Conservation (phyloP, 2,888 invertebrate species). For the Minunthozetes semirufus region DNA sequence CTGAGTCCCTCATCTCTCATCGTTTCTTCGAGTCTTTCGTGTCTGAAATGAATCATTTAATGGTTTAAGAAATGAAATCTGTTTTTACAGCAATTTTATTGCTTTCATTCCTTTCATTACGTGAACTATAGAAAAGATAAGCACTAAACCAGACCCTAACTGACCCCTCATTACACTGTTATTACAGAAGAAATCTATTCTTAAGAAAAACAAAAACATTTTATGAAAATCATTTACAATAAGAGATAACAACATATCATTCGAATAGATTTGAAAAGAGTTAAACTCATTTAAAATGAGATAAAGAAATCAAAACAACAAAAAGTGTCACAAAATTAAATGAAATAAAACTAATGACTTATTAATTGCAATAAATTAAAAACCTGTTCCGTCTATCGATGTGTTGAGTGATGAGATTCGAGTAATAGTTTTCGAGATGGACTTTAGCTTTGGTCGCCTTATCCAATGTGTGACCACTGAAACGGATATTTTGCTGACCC, state of each 20-base stretch:
- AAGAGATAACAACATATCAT: not conserved
- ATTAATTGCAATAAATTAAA: conserved; percentile 40
- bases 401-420: conserved; percentile 94
- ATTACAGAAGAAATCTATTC: not conserved
- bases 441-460: conserved; percentile 98
- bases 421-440: conserved; percentile 97
- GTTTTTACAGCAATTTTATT: not conserved
- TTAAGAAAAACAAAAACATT: not conserved
- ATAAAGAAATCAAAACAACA: not conserved
- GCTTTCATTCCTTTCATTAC: not conserved
- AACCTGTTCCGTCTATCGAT: conserved; percentile 92
- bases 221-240: not conserved
- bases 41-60: conserved; percentile 46
- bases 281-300: not conserved
- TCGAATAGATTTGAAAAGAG: no score
- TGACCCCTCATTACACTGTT: no score
- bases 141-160: not conserved
- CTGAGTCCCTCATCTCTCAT: conserved; percentile 90
- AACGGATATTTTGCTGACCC: conserved; percentile 46
- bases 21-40: conserved; percentile 83
- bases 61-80: not conserved
- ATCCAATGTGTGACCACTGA: conserved; percentile 94
- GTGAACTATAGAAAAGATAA: conserved; percentile 3
- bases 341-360: conserved; percentile 53
- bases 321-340: not conserved